Evolutionary conservation across 2,113 vertebrate genomes (phyloP), one percentile per base, ranked within the genome.

Genomic region (Chloropsis cyanopogon): DNA sequence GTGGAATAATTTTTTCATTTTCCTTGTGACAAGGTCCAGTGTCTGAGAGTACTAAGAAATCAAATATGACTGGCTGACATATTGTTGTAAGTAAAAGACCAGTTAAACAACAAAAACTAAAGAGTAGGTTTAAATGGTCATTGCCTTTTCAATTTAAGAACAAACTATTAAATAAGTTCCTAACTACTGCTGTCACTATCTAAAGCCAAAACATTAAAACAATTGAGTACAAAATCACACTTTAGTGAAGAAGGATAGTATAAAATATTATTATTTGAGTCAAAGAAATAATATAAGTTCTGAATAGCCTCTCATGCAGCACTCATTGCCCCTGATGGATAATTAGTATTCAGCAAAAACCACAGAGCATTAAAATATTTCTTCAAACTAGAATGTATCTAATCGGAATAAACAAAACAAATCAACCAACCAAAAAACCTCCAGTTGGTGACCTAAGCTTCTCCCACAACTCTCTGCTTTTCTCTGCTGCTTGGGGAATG

Each of bases 351-450:
- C 33, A 52, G 50, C 10, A 81, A 90, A 91, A 94, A 31, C 33
- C 64, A 73, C 3, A 37, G 56, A 83, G 44, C 33, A 66, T 73
- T 92, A 65, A 90, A 86, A 77, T 83, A 93, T 31, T 70, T 53
- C 73, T 50, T 86, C 9, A 25, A 92, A 93, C 24, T 81, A 46
- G 19, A 83, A 80, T n/a, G 14, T 35, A 85, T 54, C 23, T 68
- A 80, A 35, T 49, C 26, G 70, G 47, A 94, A 75, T 41, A 91
- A 92, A 78, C 11, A 63, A 81, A 93, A 52, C 5, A 20, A 93
- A 56, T 6, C 7, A 90, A 75, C 0, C 18, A 77, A 60, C 0
- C 13, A 46, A 53, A 71, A 47, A 57, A 6, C 1, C 4, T 25
- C 37, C 44, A 44, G 3, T 3, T 31, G 24, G 29, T 71, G 26